These are phyloP conservation scores for Dryocosmus kuriphilus DNA, from an alignment of 2,888 invertebrate species.

Conservation along the genomic window DNA sequence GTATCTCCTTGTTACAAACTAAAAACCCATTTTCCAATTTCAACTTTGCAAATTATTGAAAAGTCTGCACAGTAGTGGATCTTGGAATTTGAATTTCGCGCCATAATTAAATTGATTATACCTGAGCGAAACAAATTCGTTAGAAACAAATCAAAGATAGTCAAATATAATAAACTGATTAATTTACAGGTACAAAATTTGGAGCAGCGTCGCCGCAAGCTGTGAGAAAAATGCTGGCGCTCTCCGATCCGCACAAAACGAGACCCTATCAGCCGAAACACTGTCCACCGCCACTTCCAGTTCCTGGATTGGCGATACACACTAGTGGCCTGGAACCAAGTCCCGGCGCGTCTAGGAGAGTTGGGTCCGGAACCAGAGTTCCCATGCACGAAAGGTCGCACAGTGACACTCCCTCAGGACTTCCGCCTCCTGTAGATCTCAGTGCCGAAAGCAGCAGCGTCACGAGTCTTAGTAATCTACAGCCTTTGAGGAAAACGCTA, in stretches of 20 bases:
- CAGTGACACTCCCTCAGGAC: constrained; percentile 91
- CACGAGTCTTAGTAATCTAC: constrained; percentile 92
- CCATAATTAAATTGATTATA: too few species aligned
- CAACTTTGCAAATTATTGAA: too few species aligned
- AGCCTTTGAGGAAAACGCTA: constrained; percentile 89
- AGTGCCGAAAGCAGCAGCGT: constrained; percentile 97
- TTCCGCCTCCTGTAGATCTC: constrained; percentile 90
- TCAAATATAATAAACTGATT: background rate
- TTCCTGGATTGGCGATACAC: constrained; percentile 81
- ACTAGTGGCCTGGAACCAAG: constrained; percentile 79
- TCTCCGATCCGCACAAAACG: constrained; percentile 93
- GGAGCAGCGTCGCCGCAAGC: constrained; percentile 98
- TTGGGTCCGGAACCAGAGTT: constrained; percentile 79
- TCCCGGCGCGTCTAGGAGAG: constrained; percentile 79
- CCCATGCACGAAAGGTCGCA: constrained; percentile 92
- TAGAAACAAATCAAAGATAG: background rate
- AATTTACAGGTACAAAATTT: constrained; percentile 73
- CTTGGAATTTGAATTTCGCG: too few species aligned
- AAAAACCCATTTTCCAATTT: background rate
- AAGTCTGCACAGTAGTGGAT: too few species aligned
- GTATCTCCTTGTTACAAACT: background rate
- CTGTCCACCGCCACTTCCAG: constrained; percentile 81
- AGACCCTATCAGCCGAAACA: constrained; percentile 92
- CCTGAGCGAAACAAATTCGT: background rate
- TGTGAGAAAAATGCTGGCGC: constrained; percentile 94